phyloP scores from a whole-genome alignment of 2,888 invertebrate genomes.

The Ametastegia equiseti region DNA sequence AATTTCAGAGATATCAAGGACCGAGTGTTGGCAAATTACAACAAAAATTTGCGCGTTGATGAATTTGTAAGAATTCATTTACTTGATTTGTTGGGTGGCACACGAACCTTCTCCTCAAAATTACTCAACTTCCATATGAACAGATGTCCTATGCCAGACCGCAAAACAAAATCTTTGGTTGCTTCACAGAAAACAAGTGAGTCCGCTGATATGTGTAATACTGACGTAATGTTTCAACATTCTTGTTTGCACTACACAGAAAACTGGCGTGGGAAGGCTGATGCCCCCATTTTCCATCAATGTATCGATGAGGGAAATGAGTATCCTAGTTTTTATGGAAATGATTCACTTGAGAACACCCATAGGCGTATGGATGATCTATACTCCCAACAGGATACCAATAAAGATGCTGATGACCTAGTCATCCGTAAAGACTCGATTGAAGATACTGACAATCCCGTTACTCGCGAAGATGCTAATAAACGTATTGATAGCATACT shows the following conservation, averaged over 20 bases:
- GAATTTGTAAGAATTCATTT: not conserved
- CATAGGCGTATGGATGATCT: too few relatives aligned
- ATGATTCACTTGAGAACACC: too few relatives aligned
- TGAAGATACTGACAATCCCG: not conserved
- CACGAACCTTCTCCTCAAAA: not conserved
- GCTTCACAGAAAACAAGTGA: not conserved
- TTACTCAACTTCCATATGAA: not conserved
- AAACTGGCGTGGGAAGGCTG: not conserved
- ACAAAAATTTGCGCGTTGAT: conserved; percentile 1
- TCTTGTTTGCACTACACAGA: not conserved
- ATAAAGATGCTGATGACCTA: not conserved
- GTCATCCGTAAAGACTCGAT: not conserved
- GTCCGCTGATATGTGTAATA: not conserved
- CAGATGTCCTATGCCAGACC: not conserved
- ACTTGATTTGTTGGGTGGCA: not conserved
- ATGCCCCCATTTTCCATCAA: not conserved
- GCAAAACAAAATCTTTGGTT: not conserved
- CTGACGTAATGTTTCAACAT: not conserved
- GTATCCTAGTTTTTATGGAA: not conserved
- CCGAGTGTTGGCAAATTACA: not conserved
- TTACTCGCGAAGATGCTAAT: not conserved
- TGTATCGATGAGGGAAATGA: not conserved
- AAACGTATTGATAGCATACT: not conserved
- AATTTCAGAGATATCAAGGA: not conserved
- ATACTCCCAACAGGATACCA: not conserved